These are phyloP conservation scores for Nymphicus hollandicus DNA, from an alignment of 2,113 vertebrate species.

Conservation along the genomic window DNA sequence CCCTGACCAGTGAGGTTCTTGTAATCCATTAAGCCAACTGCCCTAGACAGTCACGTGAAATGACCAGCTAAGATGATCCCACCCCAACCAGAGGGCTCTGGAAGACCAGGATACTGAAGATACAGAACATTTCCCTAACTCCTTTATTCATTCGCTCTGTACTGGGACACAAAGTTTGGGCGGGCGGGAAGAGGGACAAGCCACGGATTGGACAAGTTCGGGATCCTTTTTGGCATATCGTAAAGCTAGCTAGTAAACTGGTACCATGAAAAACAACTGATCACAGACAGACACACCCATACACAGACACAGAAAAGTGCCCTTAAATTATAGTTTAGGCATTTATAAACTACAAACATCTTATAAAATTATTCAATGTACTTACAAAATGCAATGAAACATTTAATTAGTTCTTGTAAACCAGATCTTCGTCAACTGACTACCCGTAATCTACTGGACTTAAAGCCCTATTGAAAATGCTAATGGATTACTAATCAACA, in stretches of 20 bases:
- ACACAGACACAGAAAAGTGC: conserved; percentile 55
- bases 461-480: conserved; percentile 82
- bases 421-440: conserved; percentile 86
- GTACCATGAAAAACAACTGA: conserved; percentile 63
- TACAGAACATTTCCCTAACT: conserved; percentile 80
- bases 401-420: conserved; percentile 83
- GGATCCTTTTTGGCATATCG: conserved; percentile 74
- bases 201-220: neutral
- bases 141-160: conserved; percentile 15
- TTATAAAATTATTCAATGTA: conserved; percentile 79
- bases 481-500: conserved; percentile 75
- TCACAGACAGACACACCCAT: conserved; percentile 64
- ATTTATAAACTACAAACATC: conserved; percentile 68
- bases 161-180: conserved; percentile 62
- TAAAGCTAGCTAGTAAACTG: conserved; percentile 77
- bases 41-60: conserved; percentile 61
- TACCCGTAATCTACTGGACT: conserved; percentile 97
- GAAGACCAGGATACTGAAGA: conserved; percentile 86
- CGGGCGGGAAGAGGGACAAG: neutral
- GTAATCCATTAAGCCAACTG: conserved; percentile 33
- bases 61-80: conserved; percentile 64
- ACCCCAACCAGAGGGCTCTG: conserved; percentile 73
- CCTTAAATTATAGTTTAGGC: conserved; percentile 68
- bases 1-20: conserved; percentile 70
- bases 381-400: conserved; percentile 83